A percentile compares a stretch with the other conserved stretches of the same genome.
These are phyloP conservation scores for Tenthredo distinguenda DNA, from an alignment of 2,888 invertebrate genomes.

Conservation along the genomic window DNA sequence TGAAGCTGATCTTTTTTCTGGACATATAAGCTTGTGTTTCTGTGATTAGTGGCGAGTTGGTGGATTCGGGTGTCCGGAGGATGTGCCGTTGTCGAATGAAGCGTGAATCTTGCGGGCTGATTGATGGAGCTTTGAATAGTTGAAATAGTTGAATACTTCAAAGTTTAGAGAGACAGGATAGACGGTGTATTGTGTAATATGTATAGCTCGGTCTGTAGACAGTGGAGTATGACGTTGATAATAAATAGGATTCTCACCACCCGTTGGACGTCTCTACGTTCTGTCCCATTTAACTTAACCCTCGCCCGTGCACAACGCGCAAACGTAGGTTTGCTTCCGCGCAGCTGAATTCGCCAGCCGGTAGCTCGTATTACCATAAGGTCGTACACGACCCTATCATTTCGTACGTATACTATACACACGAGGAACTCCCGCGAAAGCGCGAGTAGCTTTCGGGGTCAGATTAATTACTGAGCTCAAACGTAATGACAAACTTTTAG, in stretches of 20 bases:
- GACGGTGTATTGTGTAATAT: background rate
- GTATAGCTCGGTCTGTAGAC: background rate
- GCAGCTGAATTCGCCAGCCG: conserved; percentile 47
- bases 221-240: conserved; percentile 44
- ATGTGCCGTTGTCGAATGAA: background rate
- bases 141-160: background rate
- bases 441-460: conserved; percentile 25
- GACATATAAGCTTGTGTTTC: background rate
- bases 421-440: background rate
- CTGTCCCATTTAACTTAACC: conserved; percentile 51
- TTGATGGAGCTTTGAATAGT: conserved; percentile 6
- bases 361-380: conserved; percentile 41
- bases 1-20: background rate
- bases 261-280: conserved; percentile 43
- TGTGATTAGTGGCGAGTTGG: background rate
- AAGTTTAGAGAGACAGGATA: background rate
- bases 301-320: conserved; percentile 13
- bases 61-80: background rate
- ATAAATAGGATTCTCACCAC: conserved; percentile 49
- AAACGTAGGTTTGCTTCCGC: conserved; percentile 47
- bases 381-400: conserved; percentile 46
- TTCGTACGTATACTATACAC: conserved; percentile 38
- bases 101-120: background rate
- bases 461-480: conserved; percentile 24
- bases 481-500: background rate